Evolutionary conservation across 1,140 invertebrate genomes (phyloP).

Genomic region (Apis dorsata): DNA sequence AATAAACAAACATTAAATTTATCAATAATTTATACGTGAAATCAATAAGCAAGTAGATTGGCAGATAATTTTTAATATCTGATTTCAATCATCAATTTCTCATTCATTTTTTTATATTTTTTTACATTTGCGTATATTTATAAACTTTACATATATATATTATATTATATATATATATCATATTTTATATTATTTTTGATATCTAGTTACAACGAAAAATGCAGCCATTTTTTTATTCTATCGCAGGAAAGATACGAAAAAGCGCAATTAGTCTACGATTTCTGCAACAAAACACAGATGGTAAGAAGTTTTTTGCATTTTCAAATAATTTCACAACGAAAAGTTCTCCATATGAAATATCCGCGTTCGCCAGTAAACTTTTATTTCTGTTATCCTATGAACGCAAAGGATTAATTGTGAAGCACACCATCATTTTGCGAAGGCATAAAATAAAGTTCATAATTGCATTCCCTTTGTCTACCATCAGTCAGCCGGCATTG

Average conservation of each 20-base stretch:
- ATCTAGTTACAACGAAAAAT: too few species aligned
- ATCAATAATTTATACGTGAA: too few species aligned
- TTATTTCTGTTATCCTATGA: constrained; percentile 4
- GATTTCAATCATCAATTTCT: too few species aligned
- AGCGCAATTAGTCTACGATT: constrained; percentile 18
- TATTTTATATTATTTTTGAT: too few species aligned
- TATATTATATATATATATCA: too few species aligned
- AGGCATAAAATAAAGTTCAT: constrained; percentile 41
- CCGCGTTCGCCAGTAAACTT: constrained; percentile 11
- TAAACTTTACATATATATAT: too few species aligned
- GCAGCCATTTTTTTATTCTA: too few species aligned
- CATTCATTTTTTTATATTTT: too few species aligned
- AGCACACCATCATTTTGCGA: not conserved
- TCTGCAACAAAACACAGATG: constrained; percentile 1
- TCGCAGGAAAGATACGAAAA: not conserved
- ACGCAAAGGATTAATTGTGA: constrained; percentile 40
- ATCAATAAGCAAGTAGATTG: too few species aligned
- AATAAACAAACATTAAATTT: too few species aligned
- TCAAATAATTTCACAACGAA: constrained; percentile 16
- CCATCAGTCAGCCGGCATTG: not conserved
- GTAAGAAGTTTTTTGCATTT: constrained; percentile 2
- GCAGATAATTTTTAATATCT: too few species aligned
- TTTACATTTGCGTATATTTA: too few species aligned
- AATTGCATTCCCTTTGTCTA: constrained; percentile 38
- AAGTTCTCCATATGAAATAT: constrained; percentile 26